A percentile compares a stretch with the other conserved stretches of the same genome.
Conservation (phyloP, 2,797 vertebrate species). For the Sebastes vulpes region DNA sequence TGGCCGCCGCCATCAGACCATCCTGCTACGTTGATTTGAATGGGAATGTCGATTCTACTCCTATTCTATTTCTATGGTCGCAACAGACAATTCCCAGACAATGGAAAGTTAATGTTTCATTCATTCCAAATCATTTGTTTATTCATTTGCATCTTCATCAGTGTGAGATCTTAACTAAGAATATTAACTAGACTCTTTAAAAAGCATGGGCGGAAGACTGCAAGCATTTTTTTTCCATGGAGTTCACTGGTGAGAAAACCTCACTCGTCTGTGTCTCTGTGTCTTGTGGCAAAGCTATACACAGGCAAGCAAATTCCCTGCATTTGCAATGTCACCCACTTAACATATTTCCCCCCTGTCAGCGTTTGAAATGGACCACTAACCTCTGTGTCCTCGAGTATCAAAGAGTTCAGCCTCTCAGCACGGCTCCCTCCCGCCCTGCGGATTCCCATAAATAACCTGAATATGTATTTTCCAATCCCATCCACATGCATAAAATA, state of each 20-base stretch:
- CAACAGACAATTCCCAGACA: neutral
- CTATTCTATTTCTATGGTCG: too few relatives aligned
- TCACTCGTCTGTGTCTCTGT: constrained; percentile 30
- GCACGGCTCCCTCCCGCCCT: constrained; percentile 23
- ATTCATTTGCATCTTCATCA: neutral
- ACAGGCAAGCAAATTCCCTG: constrained; percentile 75
- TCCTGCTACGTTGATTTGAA: too few relatives aligned
- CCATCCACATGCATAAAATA: constrained; percentile 30
- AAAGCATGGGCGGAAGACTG: neutral
- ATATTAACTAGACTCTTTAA: neutral
- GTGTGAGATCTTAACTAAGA: neutral
- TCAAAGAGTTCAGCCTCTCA: constrained; percentile 59
- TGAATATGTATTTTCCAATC: constrained; percentile 60
- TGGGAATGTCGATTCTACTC: too few relatives aligned
- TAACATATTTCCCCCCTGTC: constrained; percentile 75
- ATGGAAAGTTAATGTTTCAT: constrained; percentile 8
- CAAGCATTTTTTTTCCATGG: neutral
- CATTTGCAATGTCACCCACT: constrained; percentile 77
- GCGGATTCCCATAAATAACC: constrained; percentile 62
- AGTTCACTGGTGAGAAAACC: constrained; percentile 61
- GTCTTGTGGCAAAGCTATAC: constrained; percentile 69
- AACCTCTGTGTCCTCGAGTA: constrained; percentile 58
- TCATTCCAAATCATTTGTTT: neutral
- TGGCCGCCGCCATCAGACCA: accelerated
- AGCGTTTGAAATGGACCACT: constrained; percentile 70